phyloP scores from a whole-genome alignment of 2,113 vertebrate genomes.

The Podarcis raffonei region DNA sequence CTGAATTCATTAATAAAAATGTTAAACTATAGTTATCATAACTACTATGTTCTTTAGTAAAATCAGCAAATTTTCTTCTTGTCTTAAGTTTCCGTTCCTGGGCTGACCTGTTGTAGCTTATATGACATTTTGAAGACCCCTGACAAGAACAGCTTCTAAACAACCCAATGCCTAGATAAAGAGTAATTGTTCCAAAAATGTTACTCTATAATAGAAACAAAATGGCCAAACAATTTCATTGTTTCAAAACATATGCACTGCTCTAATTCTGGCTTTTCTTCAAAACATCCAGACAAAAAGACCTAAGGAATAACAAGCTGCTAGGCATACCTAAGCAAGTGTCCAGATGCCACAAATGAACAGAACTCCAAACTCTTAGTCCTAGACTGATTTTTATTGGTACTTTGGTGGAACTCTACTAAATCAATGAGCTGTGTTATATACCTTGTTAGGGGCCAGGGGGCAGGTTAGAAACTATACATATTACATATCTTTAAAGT shows the following conservation, averaged over 20 bases:
- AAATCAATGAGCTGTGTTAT: not conserved
- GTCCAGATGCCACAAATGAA: not conserved
- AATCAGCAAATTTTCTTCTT: not conserved
- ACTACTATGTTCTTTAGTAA: not conserved
- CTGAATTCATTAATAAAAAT: constrained; percentile 67
- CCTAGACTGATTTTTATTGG: too few relatives aligned
- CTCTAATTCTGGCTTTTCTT: not conserved
- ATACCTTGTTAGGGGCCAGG: not conserved
- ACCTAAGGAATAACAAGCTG: not conserved
- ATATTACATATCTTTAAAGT: accelerated
- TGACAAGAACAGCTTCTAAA: too few relatives aligned
- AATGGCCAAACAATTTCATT: too few relatives aligned
- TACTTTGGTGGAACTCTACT: not conserved
- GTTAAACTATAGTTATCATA: not conserved
- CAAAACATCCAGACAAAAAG: not conserved
- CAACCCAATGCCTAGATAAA: too few relatives aligned
- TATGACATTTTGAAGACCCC: too few relatives aligned
- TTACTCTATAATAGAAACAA: too few relatives aligned
- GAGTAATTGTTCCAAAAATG: too few relatives aligned
- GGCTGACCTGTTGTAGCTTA: too few relatives aligned
- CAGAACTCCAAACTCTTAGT: not conserved
- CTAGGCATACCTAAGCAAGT: not conserved
- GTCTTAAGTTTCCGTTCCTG: too few relatives aligned
- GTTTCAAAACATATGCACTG: too few relatives aligned
- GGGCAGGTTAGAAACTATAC: not conserved